Evolutionary conservation across 2,797 vertebrate genomes (phyloP).

Genomic region (Cirrhinus mrigala): DNA sequence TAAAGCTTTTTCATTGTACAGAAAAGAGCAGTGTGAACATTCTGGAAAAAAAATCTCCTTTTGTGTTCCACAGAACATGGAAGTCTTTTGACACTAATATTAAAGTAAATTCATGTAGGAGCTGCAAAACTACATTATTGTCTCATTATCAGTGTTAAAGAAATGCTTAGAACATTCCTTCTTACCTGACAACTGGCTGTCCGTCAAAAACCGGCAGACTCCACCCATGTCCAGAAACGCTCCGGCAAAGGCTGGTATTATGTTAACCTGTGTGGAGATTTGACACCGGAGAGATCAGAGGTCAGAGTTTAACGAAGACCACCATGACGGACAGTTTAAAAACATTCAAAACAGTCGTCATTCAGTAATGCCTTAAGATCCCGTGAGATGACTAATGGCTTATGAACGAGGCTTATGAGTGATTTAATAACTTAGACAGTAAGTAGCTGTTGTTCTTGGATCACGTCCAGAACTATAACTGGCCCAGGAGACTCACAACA

Average conservation of each 20-base stretch:
- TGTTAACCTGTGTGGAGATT: constrained; percentile 82
- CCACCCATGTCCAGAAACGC: constrained; percentile 86
- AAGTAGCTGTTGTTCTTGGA: constrained; percentile 28
- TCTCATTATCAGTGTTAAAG: not conserved
- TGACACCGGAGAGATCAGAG: not conserved
- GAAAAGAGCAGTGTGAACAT: not conserved
- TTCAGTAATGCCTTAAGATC: not conserved
- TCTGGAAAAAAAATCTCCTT: not conserved
- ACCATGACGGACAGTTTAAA: not conserved
- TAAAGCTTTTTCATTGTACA: not conserved
- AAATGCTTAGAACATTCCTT: not conserved
- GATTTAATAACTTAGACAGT: constrained; percentile 7
- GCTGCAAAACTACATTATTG: not conserved
- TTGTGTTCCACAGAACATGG: not conserved
- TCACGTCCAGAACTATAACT: constrained; percentile 10
- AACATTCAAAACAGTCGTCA: constrained; percentile 5
- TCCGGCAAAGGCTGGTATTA: constrained; percentile 81
- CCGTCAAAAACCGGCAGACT: constrained; percentile 79
- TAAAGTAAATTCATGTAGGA: not conserved
- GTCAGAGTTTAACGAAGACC: constrained; percentile 26
- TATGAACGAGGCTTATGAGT: not conserved
- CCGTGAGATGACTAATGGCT: not conserved
- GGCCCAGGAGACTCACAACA: constrained; percentile 10
- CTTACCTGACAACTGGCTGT: constrained; percentile 83
- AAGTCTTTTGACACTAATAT: not conserved